Evolutionary conservation across 2,797 vertebrate species (phyloP).

Genomic region (Melanotaenia pygmaea): DNA sequence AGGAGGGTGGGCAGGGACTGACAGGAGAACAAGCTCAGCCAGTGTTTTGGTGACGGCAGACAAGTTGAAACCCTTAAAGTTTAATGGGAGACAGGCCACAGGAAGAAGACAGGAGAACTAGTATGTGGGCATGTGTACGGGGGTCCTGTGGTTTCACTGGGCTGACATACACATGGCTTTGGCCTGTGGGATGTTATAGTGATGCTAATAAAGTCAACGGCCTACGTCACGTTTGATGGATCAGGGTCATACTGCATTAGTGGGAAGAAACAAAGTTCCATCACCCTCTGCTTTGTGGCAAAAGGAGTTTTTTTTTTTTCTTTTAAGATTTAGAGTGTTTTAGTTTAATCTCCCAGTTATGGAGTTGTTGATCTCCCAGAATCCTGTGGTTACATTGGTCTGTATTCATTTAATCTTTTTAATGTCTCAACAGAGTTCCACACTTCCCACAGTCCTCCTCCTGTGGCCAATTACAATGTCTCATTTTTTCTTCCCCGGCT

Average conservation of each 20-base stretch:
- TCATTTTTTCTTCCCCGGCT: neutral
- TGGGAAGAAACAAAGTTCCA: slow-evolving; percentile 50
- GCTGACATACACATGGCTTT: slow-evolving; percentile 40
- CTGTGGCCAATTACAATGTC: slow-evolving; percentile 39
- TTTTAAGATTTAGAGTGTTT: slow-evolving; percentile 17
- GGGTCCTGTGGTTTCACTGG: slow-evolving; percentile 54
- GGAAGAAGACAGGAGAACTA: slow-evolving; percentile 34
- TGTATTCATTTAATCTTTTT: slow-evolving; percentile 26
- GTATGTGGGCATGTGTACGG: slow-evolving; percentile 20
- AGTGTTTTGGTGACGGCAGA: slow-evolving; percentile 70
- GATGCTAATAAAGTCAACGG: slow-evolving; percentile 66
- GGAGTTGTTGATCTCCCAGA: slow-evolving; percentile 52
- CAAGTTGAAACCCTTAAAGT: slow-evolving; percentile 72
- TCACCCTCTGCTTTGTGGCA: slow-evolving; percentile 60
- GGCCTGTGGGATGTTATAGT: slow-evolving; percentile 50
- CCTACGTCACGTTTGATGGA: slow-evolving; percentile 54
- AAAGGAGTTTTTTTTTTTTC: neutral
- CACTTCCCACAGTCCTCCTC: slow-evolving; percentile 39
- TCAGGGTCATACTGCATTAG: slow-evolving; percentile 48
- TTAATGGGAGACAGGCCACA: slow-evolving; percentile 67
- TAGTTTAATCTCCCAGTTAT: slow-evolving; percentile 44
- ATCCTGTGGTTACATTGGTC: slow-evolving; percentile 57
- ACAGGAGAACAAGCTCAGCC: slow-evolving; percentile 73
- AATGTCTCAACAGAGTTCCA: slow-evolving; percentile 38
- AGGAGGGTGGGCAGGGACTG: slow-evolving; percentile 63